phyloP scores from a whole-genome alignment of 2,113 vertebrate genomes.

The Suricata suricatta region DNA sequence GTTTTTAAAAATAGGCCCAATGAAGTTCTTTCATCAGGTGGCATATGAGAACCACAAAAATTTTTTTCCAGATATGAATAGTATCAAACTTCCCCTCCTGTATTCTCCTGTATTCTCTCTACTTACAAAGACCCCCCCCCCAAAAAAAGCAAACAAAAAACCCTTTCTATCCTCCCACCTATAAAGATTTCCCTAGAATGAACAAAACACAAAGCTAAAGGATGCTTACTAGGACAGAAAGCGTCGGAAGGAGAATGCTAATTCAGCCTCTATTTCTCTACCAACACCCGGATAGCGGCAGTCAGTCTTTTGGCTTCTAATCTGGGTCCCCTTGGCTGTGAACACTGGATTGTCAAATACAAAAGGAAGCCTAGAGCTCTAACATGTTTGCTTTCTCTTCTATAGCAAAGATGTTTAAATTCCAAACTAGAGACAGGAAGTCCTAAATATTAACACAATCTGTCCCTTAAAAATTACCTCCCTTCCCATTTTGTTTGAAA shows the following conservation, averaged over 20 bases:
- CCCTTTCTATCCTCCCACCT: background rate
- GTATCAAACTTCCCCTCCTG: background rate
- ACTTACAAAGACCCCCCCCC: background rate
- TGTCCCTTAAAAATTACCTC: constrained; percentile 26
- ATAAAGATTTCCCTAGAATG: background rate
- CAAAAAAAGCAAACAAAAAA: background rate
- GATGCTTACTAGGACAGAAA: constrained; percentile 22
- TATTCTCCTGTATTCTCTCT: background rate
- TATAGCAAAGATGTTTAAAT: background rate
- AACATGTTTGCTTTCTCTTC: background rate
- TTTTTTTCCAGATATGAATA: background rate
- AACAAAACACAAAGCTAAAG: constrained; percentile 12
- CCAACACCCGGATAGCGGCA: background rate
- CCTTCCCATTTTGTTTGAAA: constrained; percentile 38
- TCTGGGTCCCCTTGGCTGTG: background rate
- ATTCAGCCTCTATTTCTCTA: background rate
- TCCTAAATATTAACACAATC: constrained; percentile 38
- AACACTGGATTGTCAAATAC: background rate
- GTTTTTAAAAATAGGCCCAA: background rate
- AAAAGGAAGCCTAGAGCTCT: background rate
- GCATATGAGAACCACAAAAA: background rate
- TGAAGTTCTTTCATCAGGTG: background rate
- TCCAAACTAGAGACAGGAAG: background rate
- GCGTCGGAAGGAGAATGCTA: background rate
- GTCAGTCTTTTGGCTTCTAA: background rate